Evolutionary conservation across 2,113 vertebrate species (phyloP).

Genomic region (Sterrhoptilus dennistouni): DNA sequence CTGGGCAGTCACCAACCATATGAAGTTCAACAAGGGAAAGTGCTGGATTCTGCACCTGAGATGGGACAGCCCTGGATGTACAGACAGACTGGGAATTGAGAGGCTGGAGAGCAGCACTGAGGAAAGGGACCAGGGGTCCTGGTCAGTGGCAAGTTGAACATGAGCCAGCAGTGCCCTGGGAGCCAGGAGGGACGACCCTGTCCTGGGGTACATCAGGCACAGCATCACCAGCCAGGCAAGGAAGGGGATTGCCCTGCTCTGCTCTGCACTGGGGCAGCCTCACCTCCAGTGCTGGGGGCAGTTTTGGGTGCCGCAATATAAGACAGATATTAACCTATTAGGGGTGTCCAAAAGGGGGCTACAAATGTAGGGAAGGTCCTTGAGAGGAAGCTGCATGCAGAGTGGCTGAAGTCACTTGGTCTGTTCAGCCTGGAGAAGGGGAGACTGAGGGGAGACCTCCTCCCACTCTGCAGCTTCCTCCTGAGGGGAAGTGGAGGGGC

Average conservation of each 20-base stretch:
- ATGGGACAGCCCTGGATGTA: not conserved
- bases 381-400: rapidly evolving
- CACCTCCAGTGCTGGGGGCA: rapidly evolving
- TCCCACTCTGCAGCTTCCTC: not conserved
- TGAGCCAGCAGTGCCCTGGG: not conserved
- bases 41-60: not conserved
- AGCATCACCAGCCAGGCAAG: rapidly evolving
- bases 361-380: rapidly evolving
- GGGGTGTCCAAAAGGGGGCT: not conserved
- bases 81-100: not conserved
- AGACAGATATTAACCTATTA: rapidly evolving
- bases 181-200: not conserved
- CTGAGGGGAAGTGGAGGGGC: not conserved
- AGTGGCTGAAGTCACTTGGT: not conserved
- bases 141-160: rapidly evolving
- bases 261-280: rapidly evolving
- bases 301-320: not conserved
- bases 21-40: not conserved
- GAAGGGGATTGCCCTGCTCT: not conserved
- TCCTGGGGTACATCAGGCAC: not conserved
- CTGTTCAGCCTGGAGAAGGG: not conserved
- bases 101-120: not conserved
- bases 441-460: not conserved
- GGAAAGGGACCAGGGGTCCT: not conserved
- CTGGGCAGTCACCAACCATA: no score